Percentiles rank a stretch among this genome's conserved stretches.
Evolutionary conservation across 2,888 invertebrate species (phyloP).

Genomic region (Rhingia campestris): DNA sequence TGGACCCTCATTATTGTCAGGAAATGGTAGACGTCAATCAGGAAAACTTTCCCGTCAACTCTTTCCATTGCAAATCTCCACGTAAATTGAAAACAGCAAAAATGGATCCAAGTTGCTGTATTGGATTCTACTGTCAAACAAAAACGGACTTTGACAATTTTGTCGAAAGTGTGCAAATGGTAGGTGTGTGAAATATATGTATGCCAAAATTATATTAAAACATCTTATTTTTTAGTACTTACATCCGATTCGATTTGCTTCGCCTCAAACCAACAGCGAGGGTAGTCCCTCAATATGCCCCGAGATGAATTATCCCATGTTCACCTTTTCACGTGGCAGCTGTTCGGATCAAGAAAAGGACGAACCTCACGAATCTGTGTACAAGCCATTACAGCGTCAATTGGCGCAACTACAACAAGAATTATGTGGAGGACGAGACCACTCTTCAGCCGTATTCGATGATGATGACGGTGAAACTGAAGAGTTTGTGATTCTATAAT

Average conservation of each 20-base stretch:
- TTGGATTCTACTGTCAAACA: constrained; percentile 93
- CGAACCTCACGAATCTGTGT: constrained; percentile 82
- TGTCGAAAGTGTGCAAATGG: constrained; percentile 87
- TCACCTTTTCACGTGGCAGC: constrained; percentile 90
- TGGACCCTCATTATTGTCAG: constrained; percentile 97
- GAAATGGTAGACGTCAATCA: constrained; percentile 93
- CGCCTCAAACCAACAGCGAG: constrained; percentile 73
- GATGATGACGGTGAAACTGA: constrained; percentile 88
- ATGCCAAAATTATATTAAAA: too few species aligned
- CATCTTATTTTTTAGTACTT: constrained; percentile 82
- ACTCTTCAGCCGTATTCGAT: constrained; percentile 82
- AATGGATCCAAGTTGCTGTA: constrained; percentile 96
- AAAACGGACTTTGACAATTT: constrained; percentile 90
- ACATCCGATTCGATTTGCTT: constrained; percentile 83
- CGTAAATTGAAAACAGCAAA: constrained; percentile 91
- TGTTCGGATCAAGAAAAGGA: constrained; percentile 83
- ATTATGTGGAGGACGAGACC: constrained; percentile 82
- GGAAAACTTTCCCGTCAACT: constrained; percentile 89
- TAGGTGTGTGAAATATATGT: constrained; percentile 76
- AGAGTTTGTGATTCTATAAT: constrained; percentile 88
- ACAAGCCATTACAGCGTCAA: constrained; percentile 85
- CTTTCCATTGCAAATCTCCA: constrained; percentile 94
- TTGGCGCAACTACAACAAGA: constrained; percentile 84
- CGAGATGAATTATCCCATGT: constrained; percentile 90
- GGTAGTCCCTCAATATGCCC: constrained; percentile 74